Evolutionary conservation across 2,888 invertebrate genomes (phyloP).

Genomic region (Cetonia aurata): DNA sequence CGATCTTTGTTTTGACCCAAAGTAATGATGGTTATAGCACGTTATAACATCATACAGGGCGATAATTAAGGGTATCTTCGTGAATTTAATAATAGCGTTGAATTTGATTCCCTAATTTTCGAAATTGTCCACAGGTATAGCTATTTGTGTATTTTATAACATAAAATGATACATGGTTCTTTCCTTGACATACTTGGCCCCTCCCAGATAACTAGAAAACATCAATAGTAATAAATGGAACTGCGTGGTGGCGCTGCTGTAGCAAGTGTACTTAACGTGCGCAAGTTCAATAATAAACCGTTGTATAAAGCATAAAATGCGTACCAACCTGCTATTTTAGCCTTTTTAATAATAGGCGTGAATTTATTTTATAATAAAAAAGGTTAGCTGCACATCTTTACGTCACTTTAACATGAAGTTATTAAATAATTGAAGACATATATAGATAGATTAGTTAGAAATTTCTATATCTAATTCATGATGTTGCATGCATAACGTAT

Average conservation of each 20-base stretch:
- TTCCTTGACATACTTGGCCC: constrained; percentile 40
- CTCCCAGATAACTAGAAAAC: constrained; percentile 32
- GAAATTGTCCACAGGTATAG: neutral
- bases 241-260: constrained; percentile 34
- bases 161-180: constrained; percentile 20
- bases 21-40: neutral
- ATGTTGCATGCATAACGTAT: too few relatives aligned
- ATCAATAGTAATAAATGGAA: constrained; percentile 28
- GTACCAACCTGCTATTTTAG: neutral
- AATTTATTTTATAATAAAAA: too few relatives aligned
- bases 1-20: neutral
- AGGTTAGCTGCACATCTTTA: too few relatives aligned
- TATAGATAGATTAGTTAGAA: too few relatives aligned
- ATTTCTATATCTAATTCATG: too few relatives aligned
- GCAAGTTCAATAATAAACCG: neutral
- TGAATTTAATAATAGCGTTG: neutral
- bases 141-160: neutral
- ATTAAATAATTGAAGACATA: too few relatives aligned
- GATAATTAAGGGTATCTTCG: neutral
- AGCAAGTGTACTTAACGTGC: neutral
- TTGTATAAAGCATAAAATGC: neutral
- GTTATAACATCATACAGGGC: neutral
- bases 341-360: too few relatives aligned
- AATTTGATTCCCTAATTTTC: neutral
- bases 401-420: too few relatives aligned